Evolutionary conservation across 2,797 vertebrate genomes (phyloP), one percentile per base, ranked within the genome.

Genomic region (Halcyon leucocephala): DNA sequence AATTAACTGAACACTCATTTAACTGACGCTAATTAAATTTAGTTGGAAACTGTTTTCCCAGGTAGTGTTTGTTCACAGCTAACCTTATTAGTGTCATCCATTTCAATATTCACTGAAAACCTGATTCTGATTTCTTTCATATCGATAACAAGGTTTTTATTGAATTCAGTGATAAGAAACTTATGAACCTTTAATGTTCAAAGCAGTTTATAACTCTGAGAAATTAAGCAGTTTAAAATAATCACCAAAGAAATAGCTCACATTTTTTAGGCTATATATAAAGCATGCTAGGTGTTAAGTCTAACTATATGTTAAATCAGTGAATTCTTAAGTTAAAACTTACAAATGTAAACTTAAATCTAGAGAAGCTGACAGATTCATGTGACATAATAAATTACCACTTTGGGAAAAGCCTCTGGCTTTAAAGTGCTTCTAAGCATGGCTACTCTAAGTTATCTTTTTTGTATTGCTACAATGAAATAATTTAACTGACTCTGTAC

Each of bases 211-310:
- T 64, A 41, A 41, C 10, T 86, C 24, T 3, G 7, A 80, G 52
- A 84, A 84, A 84, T n/a, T 33, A n/a, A 61, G 7, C 37, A 31
- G 6, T 57, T 65, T 41, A 54, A 90, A 61, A 92, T 60, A 29
- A 69, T 20, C 24, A 66, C 21, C 51, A 21, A 86, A 87, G 21
- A 46, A 60, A 31, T 60, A 82, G 25, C n/a, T 49, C 22, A 18
- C 17, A 39, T 58, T 73, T 89, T 73, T 77, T 5, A 78, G 60
- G 20, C 13, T 29, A 41, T 39, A 49, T 57, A 49, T 41, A 48
- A 85, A 29, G 12, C 0, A 0, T 69, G 4, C 6, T 64, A 57
- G 25, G 10, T 44, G 28, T 41, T 80, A 71, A 54, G 29, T 42
- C 61, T 69, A 66, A 73, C n/a, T 73, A 20, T 41, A 44, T 42